A percentile compares a stretch with the other conserved stretches of the same genome.
These are phyloP conservation scores for Colostygia pectinataria DNA, from an alignment of 2,888 invertebrate genomes.

Conservation along the genomic window DNA sequence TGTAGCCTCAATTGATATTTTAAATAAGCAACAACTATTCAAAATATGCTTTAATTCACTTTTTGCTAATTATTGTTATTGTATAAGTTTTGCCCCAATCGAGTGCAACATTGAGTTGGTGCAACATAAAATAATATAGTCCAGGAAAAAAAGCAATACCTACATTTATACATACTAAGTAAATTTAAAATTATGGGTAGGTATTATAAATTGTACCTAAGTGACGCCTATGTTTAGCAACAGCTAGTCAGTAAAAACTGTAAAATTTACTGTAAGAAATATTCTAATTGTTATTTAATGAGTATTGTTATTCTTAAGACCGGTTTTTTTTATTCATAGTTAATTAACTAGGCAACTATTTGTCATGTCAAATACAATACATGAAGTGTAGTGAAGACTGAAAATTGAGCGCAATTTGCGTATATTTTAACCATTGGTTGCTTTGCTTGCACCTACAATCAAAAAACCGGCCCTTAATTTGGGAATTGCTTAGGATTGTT, in stretches of 20 bases:
- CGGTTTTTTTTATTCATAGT: too few relatives aligned
- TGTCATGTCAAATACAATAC: too few relatives aligned
- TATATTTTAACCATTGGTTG: too few relatives aligned
- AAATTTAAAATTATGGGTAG: neutral
- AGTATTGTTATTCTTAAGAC: too few relatives aligned
- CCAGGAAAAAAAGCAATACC: slow-evolving; percentile 13
- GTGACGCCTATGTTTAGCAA: slow-evolving; percentile 8
- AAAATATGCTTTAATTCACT: slow-evolving; percentile 2
- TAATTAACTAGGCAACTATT: too few relatives aligned
- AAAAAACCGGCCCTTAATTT: too few relatives aligned
- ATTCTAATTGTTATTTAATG: neutral
- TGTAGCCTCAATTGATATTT: neutral
- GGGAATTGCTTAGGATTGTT: too few relatives aligned
- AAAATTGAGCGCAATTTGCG: too few relatives aligned
- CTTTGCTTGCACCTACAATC: too few relatives aligned
- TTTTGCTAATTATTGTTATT: neutral
- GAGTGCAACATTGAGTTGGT: neutral
- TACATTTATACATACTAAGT: slow-evolving; percentile 12
- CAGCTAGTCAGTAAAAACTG: slow-evolving; percentile 19
- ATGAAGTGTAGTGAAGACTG: too few relatives aligned
- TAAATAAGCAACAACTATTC: slow-evolving; percentile 12
- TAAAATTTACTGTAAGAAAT: neutral
- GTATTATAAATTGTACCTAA: slow-evolving; percentile 4
- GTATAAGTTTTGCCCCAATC: slow-evolving; percentile 19
- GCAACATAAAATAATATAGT: slow-evolving; percentile 2